Base-by-base conservation (phyloP, 2,797 vertebrate genomes). In the Catamblyrhynchus diadema region DNA sequence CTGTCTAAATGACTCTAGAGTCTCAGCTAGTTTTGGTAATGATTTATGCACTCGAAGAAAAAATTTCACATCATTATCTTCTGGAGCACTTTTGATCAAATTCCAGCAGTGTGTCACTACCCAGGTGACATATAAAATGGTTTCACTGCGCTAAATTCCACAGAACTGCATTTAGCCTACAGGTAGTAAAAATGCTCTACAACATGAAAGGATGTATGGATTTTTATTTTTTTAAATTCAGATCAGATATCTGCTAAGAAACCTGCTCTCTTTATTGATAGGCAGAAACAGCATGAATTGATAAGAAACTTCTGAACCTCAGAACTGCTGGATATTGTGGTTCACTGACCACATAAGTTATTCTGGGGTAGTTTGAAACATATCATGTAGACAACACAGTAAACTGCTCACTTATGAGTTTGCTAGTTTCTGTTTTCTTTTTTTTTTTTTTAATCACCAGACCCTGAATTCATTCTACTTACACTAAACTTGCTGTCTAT, bases 281-380 rank as follows among this genome's bases (percentile, higher is more conserved):
- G 79, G 66, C 25, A 86, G 66, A 85, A 90, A 57, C 64, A 93
- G 54, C 28, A 53, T 61, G 66, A 94, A 84, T 65, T 89, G 50
- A 91, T 92, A 94, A 93, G 64, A 19, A 74, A 85, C 42, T 93
- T 91, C 28, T 74, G 12, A 74, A 61, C 62, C 56, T 87, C 19
- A 66, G 42, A 94, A 72, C 25, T 64, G 35, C 51, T 91, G 82
- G 53, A 77, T 91, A 59, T 48, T 81, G 60, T 60, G 64, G 27
- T 86, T 96, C 77, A 89, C 25, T 81, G 81, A 67, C 44, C 89
- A 51, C 56, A 45, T 81, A 57, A 94, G 65, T 93, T 93, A 66
- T 85, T 74, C 45, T 79, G 83, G 69, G 42, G 35, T 32, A 91
- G 53, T 96, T 94, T 96, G 87, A 45, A 53, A 79, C 33, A 91